Percentiles rank a stretch among this genome's conserved stretches.
Conservation (phyloP, 1,140 invertebrate species). For the Phortica variegata region DNA sequence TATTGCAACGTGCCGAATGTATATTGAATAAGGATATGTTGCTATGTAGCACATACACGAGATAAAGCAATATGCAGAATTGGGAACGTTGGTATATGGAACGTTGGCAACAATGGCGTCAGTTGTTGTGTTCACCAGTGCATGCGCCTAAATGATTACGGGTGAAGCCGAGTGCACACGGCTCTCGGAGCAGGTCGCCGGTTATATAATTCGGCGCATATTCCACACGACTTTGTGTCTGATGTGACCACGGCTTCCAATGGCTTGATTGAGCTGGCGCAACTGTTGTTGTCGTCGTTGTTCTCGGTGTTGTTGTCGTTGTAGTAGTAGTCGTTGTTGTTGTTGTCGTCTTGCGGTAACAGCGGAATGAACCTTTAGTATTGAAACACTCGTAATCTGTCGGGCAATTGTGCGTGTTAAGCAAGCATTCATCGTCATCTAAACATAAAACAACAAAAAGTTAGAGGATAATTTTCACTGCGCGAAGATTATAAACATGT, state of each 20-base stretch:
- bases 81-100: no score
- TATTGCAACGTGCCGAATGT: no score
- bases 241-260: neutral
- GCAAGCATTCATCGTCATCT: slow-evolving; percentile 91
- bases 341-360: slow-evolving; percentile 32
- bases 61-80: neutral
- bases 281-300: slow-evolving; percentile 2
- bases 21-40: neutral
- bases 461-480: no score
- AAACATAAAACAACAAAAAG: slow-evolving; percentile 2
- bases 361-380: slow-evolving; percentile 59
- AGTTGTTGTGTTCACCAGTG: slow-evolving; percentile 41
- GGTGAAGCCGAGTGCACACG: slow-evolving; percentile 39
- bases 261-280: neutral
- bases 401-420: slow-evolving; percentile 81
- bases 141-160: slow-evolving; percentile 46
- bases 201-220: slow-evolving; percentile 5
- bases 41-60: no score
- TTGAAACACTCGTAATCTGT: slow-evolving; percentile 82
- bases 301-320: slow-evolving; percentile 16
- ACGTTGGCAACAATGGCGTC: no score
- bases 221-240: slow-evolving; percentile 7
- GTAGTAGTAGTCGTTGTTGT: slow-evolving; percentile 29
- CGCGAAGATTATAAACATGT: no score
- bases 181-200: slow-evolving; percentile 1